Base-by-base conservation (phyloP, 2,113 vertebrate genomes). In the Pogonocichla stellata region DNA sequence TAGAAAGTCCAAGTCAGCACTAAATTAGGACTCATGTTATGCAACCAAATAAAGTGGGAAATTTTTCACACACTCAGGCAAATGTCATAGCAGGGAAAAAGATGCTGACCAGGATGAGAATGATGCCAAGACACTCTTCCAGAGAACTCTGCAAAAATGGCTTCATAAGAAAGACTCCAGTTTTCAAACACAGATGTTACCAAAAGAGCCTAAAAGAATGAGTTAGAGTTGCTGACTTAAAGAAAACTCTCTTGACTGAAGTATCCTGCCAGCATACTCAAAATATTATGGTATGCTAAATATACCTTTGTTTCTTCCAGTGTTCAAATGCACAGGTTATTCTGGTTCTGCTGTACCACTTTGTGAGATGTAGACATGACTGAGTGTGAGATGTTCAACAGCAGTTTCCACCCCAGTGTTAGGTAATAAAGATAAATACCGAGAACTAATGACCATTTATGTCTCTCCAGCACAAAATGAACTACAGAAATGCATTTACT, bases 31-130 rank as follows among this genome's bases (percentile, higher is more conserved):
- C 29, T 47, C 34, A 25, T 9, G n/a, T 80, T 94, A 91, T 43
- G 56, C 66, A 91, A 94, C 47, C 47, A 85, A 90, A 73, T 72
- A 75, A 91, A 92, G 65, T 0, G 7, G 47, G 42, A 33, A 77
- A 57, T 80, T 91, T 96, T 85, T 94, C 70, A 92, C 70, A 93
- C 29, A 77, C 71, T 73, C 50, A 78, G 71, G 47, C 74, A 78
- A 87, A 91, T 65, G 87, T 94, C 94, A 91, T 23, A 80, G 51
- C 85, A 66, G 57, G 29, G 75, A 47, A 92, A 88, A 88, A 71
- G 84, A 94, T 86, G 54, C 73, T 91, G 72, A 96, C 69, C 89
- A 84, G 80, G 48, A 57, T 28, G 12, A 56, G 74, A 94, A 72
- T 48, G 50, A 69, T 43, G 92, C 79, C 90, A 86, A 94, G 64